Evolutionary conservation across 2,888 invertebrate species (phyloP), one percentile per base, ranked within the genome.

Genomic region (Julus scanicus): DNA sequence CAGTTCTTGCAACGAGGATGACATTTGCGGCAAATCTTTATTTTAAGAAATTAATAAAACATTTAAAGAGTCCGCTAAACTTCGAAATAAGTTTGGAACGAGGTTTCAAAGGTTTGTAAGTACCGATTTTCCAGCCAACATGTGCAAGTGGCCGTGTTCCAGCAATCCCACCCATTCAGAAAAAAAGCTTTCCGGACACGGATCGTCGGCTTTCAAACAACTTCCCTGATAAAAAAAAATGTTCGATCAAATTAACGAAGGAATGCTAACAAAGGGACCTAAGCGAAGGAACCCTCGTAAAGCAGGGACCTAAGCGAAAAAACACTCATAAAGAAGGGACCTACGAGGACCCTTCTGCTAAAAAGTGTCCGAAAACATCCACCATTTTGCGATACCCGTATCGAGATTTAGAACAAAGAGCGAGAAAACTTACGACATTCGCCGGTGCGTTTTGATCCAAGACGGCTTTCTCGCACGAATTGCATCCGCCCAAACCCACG

Each of bases 1-100:
- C 99, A 99, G 89, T 95, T 95, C 90, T 95, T 95, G 92, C 99
- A 99, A 80, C 96, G 93, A 0, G 96, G 95, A 93, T 99, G 97
- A 91, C 99, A 99, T 92, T 95, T 96, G 89, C 97, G 94, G 91
- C 99, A 99, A 53, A 98, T 95, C 92, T 92, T 89, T 0, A 89
- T 86, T 85, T 71, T 53, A 86, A 86, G 84, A 37, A 11, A 11
- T 83, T 71, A 4, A 17, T 39, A 4, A 84, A 20, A 37, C 11
- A 39, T 84, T 6, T 15, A 20, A 13, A n/a, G 29, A 2, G 83
- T 83, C 53, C 4, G 15, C 9, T 13, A 13, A 49, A 8, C 13
- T 13, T 49, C 49, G 8, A 13, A 29, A 49, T 49, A 8, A 49
- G 11, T 15, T 53, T 17, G 53, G 15, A 44, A 49, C 20, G 86